These are phyloP conservation scores for Arizona elegans DNA, from an alignment of 2,113 vertebrate species.

Conservation along the genomic window DNA sequence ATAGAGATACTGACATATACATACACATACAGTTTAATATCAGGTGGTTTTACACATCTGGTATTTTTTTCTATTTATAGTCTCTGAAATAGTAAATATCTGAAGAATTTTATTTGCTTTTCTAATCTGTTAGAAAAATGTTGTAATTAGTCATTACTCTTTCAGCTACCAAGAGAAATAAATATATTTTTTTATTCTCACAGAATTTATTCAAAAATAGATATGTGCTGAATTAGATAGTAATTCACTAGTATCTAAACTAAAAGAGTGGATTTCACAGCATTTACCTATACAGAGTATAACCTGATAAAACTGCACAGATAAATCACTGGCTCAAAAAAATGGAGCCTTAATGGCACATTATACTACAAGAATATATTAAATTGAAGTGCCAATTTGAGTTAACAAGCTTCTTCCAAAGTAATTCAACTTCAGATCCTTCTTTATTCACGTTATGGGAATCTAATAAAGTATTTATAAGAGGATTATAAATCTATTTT, in stretches of 20 bases:
- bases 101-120: neutral
- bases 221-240: neutral
- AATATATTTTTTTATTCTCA: neutral
- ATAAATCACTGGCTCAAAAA: neutral
- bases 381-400: neutral
- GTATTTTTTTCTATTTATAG: neutral
- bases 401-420: neutral
- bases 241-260: neutral
- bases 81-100: neutral
- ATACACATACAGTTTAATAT: neutral
- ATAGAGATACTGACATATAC: neutral
- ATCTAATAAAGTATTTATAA: neutral
- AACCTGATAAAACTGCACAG: neutral
- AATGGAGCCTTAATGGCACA: neutral
- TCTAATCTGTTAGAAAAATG: neutral
- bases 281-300: neutral
- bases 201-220: neutral
- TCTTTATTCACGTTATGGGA: neutral
- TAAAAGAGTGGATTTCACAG: neutral
- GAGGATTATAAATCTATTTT: neutral
- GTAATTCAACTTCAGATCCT: neutral
- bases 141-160: neutral
- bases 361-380: neutral
- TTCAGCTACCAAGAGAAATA: neutral
- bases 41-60: neutral